Evolutionary conservation across 2,113 vertebrate species (phyloP).

Genomic region (Cyanoderma ruficeps): DNA sequence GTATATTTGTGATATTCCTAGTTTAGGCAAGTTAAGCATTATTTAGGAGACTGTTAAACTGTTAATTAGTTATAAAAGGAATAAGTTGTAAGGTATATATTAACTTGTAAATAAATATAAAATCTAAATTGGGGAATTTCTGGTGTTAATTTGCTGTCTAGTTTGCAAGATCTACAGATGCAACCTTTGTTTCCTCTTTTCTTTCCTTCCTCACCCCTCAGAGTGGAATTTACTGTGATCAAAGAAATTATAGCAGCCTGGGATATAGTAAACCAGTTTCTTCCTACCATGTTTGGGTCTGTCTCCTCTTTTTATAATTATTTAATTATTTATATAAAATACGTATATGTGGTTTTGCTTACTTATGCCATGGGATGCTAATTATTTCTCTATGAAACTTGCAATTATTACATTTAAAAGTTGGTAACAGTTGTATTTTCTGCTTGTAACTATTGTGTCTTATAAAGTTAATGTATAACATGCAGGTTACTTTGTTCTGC

Average conservation of each 20-base stretch:
- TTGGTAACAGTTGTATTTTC: not conserved
- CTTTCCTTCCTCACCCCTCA: conserved; percentile 62
- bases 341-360: not conserved
- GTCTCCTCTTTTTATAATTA: conserved; percentile 27
- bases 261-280: conserved; percentile 81
- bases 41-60: not conserved
- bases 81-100: not conserved
- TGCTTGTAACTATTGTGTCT: not conserved
- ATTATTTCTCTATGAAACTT: not conserved
- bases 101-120: not conserved
- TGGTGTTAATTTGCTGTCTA: not conserved
- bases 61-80: not conserved
- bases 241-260: conserved; percentile 92
- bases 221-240: conserved; percentile 92
- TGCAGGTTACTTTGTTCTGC: not conserved
- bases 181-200: not conserved
- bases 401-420: not conserved
- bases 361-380: not conserved
- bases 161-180: not conserved
- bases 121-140: not conserved
- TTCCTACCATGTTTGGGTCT: conserved; percentile 73
- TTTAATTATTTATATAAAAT: not conserved
- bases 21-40: not conserved
- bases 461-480: not conserved
- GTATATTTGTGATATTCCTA: not conserved